Conservation (phyloP, 2,113 vertebrate genomes). For the Paratilapia polleni region DNA sequence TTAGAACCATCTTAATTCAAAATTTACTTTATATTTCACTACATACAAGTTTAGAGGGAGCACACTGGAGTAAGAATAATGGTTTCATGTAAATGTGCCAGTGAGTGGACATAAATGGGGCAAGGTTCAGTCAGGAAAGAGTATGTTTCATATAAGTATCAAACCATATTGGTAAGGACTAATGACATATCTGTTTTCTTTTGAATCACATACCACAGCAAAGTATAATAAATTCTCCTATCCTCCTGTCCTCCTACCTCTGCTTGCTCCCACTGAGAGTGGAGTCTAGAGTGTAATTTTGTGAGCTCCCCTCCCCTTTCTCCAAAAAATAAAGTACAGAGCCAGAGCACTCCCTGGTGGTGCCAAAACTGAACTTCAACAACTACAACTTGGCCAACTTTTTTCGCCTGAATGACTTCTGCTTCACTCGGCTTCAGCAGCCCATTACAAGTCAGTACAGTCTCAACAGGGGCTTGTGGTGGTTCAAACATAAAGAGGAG, state of each 20-base stretch:
- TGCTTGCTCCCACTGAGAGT: neutral
- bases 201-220: neutral
- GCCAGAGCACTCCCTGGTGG: slow-evolving; percentile 81
- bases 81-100: neutral
- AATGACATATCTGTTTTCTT: neutral
- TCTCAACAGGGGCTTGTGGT: neutral
- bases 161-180: neutral
- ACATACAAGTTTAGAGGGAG: no score
- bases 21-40: no score
- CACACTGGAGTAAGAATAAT: no score
- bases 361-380: slow-evolving; percentile 73
- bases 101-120: neutral
- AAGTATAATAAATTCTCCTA: neutral
- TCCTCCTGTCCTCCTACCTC: neutral
- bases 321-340: slow-evolving; percentile 61
- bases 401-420: neutral
- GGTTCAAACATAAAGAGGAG: neutral
- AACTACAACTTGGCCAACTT: slow-evolving; percentile 51
- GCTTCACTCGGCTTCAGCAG: neutral
- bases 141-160: neutral
- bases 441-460: no score
- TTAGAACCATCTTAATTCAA: no score
- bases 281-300: slow-evolving; percentile 5
- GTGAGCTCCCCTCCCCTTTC: slow-evolving; percentile 23
- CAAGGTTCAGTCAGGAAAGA: neutral